These are phyloP conservation scores for Argyresthia albistria DNA, from an alignment of 2,888 invertebrate species.

Conservation along the genomic window DNA sequence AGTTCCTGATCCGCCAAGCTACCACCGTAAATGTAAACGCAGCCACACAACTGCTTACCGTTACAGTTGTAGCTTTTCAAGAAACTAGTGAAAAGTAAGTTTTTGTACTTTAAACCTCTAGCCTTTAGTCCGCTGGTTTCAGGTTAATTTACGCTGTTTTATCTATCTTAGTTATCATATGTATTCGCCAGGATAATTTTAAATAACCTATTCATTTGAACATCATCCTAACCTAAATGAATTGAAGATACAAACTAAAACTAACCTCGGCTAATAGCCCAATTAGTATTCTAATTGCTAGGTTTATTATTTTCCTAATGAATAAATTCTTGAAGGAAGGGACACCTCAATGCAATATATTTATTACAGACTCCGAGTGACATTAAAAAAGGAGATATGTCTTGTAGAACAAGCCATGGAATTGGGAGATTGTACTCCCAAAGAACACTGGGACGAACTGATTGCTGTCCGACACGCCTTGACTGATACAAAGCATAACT, in stretches of 20 bases:
- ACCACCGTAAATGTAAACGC: slow-evolving; percentile 67
- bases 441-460: slow-evolving; percentile 62
- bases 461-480: slow-evolving; percentile 52
- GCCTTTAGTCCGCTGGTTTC: no score
- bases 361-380: slow-evolving; percentile 42
- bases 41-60: slow-evolving; percentile 67
- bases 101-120: slow-evolving; percentile 7
- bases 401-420: slow-evolving; percentile 57
- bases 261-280: no score
- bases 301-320: no score
- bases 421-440: slow-evolving; percentile 61
- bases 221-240: no score
- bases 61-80: slow-evolving; percentile 66
- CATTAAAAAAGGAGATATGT: slow-evolving; percentile 52
- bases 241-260: no score
- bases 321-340: no score
- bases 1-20: slow-evolving; percentile 67
- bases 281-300: no score
- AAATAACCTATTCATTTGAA: no score
- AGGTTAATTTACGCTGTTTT: no score
- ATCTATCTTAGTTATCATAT: no score
- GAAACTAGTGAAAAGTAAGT: slow-evolving; percentile 62
- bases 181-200: no score
- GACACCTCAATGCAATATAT: no score
- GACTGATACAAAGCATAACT: slow-evolving; percentile 56